Evolutionary conservation across 2,888 invertebrate species (phyloP), one percentile per base, ranked within the genome.

Genomic region (Polymixis flavicincta): DNA sequence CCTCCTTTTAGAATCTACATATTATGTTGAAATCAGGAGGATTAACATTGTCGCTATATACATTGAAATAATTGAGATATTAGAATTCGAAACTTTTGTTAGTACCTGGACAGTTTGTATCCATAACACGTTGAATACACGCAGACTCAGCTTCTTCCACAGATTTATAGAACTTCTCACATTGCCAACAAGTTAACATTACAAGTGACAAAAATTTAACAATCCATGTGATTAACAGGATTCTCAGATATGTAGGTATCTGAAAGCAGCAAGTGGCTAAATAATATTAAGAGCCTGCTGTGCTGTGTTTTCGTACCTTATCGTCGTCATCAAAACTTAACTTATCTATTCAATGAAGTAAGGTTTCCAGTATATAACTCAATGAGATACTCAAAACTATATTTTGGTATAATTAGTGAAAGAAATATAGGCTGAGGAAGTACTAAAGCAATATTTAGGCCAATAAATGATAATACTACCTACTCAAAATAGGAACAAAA

Each of bases 91-190:
- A 32, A 22, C 1, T 57, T 57, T 55, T n/a, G 11, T n/a, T 9
- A n/a, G 32, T 42, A 74, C 73, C 17, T 14, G 52, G n/a, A 75
- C 57, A 65, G n/a, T 65, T 57, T 1, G 2, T 13, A 45, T 75
- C 8, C 75, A 63, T 74, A 1, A 75, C 42, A 14, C 32, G 57
- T 22, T 52, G 59, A 32, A 65, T 65, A 50, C 75, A 60, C 9
- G 59, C 32, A 0, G 64, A 32, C 19, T 22, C 17, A n/a, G 52
- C 70, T 37, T 78, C 57, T 9, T 75, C 65, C 37, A 75, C 28
- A 32, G 28, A 45, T 2, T 9, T 13, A 25, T 75, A 75, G 13
- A 74, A 74, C 11, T 61, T 75, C 9, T 76, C 75, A 54, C 52
- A 75, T n/a, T 63, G 54, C 37, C 22, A 52, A 14, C 64, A 76